phyloP scores from a whole-genome alignment of 2,113 vertebrate genomes.

The Zingel zingel region DNA sequence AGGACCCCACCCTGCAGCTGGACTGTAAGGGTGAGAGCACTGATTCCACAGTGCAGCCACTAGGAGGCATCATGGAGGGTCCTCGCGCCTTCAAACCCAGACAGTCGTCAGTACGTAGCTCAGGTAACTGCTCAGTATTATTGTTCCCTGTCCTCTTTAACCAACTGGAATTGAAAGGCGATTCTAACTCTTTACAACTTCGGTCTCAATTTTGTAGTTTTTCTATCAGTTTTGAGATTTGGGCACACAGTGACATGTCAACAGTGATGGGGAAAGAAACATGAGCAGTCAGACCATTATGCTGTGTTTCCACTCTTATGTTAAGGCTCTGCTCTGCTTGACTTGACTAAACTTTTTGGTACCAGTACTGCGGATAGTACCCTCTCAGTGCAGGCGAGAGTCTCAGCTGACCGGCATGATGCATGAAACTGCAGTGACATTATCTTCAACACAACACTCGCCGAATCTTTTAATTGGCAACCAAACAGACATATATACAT shows the following conservation, averaged over 20 bases:
- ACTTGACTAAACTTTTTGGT: too few relatives aligned
- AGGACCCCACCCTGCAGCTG: conserved; percentile 93
- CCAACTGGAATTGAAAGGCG: neutral
- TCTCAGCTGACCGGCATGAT: too few relatives aligned
- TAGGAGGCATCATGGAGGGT: conserved; percentile 64
- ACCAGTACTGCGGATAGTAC: too few relatives aligned
- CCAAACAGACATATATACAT: too few relatives aligned
- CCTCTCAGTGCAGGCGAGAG: too few relatives aligned
- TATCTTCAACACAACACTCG: too few relatives aligned
- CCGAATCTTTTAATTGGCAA: too few relatives aligned
- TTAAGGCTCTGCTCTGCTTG: too few relatives aligned
- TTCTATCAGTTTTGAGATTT: neutral
- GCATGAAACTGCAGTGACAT: too few relatives aligned
- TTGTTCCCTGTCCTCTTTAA: neutral
- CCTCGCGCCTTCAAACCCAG: conserved; percentile 32
- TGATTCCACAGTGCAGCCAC: conserved; percentile 51
- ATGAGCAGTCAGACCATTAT: neutral
- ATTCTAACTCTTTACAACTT: neutral
- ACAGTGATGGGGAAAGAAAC: neutral
- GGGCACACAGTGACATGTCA: neutral
- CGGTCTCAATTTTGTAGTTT: neutral
- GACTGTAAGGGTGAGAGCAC: conserved; percentile 95
- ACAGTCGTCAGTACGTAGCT: conserved; percentile 57
- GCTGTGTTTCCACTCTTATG: too few relatives aligned
- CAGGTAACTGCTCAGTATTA: conserved; percentile 37